Percentiles rank a stretch among this genome's conserved stretches.
phyloP scores from a whole-genome alignment of 1,140 invertebrate species.

The Bombus ignitus region DNA sequence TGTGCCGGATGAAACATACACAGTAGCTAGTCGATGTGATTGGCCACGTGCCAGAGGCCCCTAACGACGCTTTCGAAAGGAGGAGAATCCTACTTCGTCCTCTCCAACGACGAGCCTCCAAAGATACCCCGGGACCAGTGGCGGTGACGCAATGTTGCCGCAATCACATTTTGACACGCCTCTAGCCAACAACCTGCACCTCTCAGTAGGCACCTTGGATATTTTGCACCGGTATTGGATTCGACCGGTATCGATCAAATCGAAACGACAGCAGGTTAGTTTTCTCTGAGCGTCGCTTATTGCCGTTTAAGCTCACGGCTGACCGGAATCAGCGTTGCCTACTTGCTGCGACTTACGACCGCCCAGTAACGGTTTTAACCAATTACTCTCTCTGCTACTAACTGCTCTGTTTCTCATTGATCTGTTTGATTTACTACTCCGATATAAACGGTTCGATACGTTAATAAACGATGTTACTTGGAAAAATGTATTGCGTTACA shows the following conservation, averaged over 20 bases:
- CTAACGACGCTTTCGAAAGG: constrained; percentile 81
- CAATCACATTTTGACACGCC: constrained; percentile 80
- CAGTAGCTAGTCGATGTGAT: constrained; percentile 80
- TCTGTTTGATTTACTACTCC: background rate
- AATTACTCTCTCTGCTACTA: background rate
- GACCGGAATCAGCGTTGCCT: constrained; percentile 8
- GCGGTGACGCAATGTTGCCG: constrained; percentile 80
- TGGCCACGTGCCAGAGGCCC: constrained; percentile 78
- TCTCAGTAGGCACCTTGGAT: constrained; percentile 55
- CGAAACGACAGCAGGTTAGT: constrained; percentile 28
- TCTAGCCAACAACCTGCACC: constrained; percentile 66
- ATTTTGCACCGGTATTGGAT: constrained; percentile 58
- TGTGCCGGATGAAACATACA: constrained; percentile 74
- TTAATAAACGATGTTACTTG: too few species aligned
- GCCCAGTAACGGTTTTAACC: background rate
- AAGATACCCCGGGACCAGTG: constrained; percentile 76
- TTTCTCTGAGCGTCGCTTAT: constrained; percentile 17
- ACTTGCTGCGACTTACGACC: background rate
- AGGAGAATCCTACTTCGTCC: constrained; percentile 77
- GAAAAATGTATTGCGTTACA: too few species aligned
- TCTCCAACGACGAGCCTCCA: constrained; percentile 74
- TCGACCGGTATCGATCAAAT: constrained; percentile 62
- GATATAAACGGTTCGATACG: background rate
- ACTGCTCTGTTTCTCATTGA: background rate
- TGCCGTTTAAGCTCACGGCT: constrained; percentile 44